These are phyloP conservation scores for Ormyrus thymus DNA, from an alignment of 2,888 invertebrate genomes.

Conservation along the genomic window DNA sequence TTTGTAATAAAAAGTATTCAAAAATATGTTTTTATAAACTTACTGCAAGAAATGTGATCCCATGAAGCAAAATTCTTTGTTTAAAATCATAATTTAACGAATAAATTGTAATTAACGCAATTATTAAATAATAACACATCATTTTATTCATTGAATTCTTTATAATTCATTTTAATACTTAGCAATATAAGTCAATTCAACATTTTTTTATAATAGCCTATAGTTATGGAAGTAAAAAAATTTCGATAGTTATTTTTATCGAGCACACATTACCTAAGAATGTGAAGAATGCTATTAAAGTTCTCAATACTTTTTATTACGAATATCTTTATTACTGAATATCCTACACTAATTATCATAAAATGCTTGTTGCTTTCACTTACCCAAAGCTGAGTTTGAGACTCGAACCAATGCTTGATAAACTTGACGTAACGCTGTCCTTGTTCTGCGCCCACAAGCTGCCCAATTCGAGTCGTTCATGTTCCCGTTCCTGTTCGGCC, in stretches of 20 bases:
- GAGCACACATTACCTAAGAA: no score
- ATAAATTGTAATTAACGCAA: no score
- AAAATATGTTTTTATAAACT: neutral
- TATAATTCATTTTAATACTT: constrained; percentile 9
- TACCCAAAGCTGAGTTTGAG: constrained; percentile 92
- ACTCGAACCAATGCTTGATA: constrained; percentile 88
- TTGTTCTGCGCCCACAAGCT: constrained; percentile 73
- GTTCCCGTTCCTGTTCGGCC: constrained; percentile 72
- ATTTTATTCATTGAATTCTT: no score
- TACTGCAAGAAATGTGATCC: no score
- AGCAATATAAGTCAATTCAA: no score
- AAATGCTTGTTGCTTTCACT: constrained; percentile 62
- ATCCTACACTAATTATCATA: neutral
- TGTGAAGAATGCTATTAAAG: neutral
- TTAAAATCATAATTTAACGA: no score
- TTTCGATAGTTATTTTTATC: no score
- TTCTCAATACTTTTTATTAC: constrained; percentile 27
- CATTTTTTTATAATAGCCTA: no score
- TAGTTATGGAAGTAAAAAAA: no score
- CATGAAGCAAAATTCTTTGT: no score
- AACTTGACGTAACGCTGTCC: constrained; percentile 81
- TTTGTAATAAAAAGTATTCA: constrained; percentile 19
- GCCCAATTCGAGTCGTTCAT: constrained; percentile 70
- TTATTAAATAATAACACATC: no score
- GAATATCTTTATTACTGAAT: constrained; percentile 4